Base-by-base conservation (phyloP, 2,113 vertebrate genomes). In the Harpagus bidentatus region DNA sequence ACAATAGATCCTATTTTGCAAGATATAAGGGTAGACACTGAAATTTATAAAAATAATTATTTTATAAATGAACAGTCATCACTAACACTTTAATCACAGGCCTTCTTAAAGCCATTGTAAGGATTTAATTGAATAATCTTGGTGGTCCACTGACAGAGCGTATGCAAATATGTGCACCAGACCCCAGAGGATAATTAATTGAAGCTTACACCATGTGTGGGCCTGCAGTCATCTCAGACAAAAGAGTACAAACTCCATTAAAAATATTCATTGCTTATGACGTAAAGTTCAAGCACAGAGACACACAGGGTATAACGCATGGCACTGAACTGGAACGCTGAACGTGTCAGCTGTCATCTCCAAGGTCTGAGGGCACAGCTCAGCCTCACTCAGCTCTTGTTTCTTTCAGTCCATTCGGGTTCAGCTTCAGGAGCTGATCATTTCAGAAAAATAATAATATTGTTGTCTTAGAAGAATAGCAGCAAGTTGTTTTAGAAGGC, bases 181-280 rank as follows among this genome's bases (percentile, higher is more conserved):
- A 71, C 50, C 59, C 70, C 83, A 82, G 84, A 93, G 81, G 65
- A 86, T 78, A 96, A 96, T 89, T 92, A 95, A 80, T 81, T 55
- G 77, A 71, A 42, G 72, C 65, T 71, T 67, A 70, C 93, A 78
- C 32, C 14, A 21, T 87, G 95, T 96, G 96, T 91, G 93, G 95
- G 89, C 93, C 59, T 63, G 83, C 86, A 95, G 94, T 96, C 83
- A 91, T 52, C 65, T 65, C 87, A 87, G 73, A 97, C 95, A 97
- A 96, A 95, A 65, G 84, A 79, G 73, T 43, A 94, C 89, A 94
- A 87, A 90, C 55, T 31, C 85, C 12, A 77, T 79, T 74, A 86
- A 93, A 95, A 93, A 80, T 88, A 74, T 70, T 93, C 87, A 72
- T 45, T 79, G 89, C 89, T 67, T 65, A 71, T 91, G 93, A 96